Evolutionary conservation across 2,888 invertebrate genomes (phyloP).

Genomic region (Crioceris asparagi): DNA sequence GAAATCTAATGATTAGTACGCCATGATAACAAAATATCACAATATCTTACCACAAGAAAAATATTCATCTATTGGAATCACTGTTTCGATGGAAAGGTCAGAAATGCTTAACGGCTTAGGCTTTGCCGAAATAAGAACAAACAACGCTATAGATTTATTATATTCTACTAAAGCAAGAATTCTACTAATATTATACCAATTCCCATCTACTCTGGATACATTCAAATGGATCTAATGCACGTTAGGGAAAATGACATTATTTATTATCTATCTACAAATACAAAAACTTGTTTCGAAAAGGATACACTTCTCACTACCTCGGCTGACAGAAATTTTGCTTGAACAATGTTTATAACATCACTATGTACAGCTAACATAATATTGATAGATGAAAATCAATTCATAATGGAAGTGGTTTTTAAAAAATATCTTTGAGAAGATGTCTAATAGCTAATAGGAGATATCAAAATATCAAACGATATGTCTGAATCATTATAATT

Average conservation of each 20-base stretch:
- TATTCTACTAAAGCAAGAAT: constrained; percentile 50
- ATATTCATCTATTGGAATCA: constrained; percentile 67
- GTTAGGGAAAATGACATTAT: constrained; percentile 4
- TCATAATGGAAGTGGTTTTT: no score
- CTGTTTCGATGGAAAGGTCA: constrained; percentile 70
- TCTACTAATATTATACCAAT: constrained; percentile 42
- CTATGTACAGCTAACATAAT: constrained; percentile 30
- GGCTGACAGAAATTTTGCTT: constrained; percentile 46
- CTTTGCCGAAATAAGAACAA: constrained; percentile 47
- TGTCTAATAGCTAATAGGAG: no score
- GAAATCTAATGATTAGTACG: constrained; percentile 3
- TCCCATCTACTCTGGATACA: constrained; percentile 37
- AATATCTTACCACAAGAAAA: constrained; percentile 56
- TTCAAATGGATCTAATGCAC: constrained; percentile 33
- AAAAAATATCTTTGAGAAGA: no score
- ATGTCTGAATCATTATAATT: no score
- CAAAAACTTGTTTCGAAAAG: constrained; percentile 26
- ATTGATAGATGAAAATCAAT: constrained; percentile 7
- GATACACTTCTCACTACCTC: constrained; percentile 49
- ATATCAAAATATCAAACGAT: no score
- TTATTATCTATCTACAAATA: not conserved
- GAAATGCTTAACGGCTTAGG: constrained; percentile 60
- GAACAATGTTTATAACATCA: constrained; percentile 40
- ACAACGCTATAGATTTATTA: constrained; percentile 44
- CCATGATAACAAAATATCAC: not conserved